Evolutionary conservation across 2,888 invertebrate genomes (phyloP).

Genomic region (Drosophila nr. fundita): DNA sequence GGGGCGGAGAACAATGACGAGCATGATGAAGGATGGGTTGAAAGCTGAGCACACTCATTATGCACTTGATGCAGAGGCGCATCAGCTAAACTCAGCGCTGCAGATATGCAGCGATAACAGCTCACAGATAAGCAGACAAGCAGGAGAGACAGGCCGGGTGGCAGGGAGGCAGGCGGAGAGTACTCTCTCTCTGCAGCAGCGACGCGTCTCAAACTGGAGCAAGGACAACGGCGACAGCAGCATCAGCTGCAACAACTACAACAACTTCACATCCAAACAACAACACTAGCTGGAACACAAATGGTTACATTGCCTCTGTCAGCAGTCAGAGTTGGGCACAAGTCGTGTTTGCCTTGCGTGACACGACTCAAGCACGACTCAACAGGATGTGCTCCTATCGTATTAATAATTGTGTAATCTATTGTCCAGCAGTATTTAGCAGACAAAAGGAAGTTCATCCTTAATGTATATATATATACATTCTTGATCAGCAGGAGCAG

Average conservation of each 20-base stretch:
- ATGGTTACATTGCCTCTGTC: constrained; percentile 30
- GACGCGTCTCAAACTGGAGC: constrained; percentile 64
- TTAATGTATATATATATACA: neutral
- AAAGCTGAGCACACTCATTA: constrained; percentile 60
- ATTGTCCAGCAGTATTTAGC: neutral
- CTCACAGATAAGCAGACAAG: constrained; percentile 55
- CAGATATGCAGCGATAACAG: constrained; percentile 68
- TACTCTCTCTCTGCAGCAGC: constrained; percentile 26
- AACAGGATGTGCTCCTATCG: neutral
- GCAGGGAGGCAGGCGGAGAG: neutral
- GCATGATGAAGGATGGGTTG: constrained; percentile 33
- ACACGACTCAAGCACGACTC: neutral
- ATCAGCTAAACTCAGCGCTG: constrained; percentile 26
- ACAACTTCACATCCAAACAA: constrained; percentile 67
- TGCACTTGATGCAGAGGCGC: constrained; percentile 54
- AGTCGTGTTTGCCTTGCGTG: neutral
- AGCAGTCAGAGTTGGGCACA: constrained; percentile 4
- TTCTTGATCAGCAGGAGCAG: neutral
- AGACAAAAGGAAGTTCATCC: too few relatives aligned
- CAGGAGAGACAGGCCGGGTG: neutral
- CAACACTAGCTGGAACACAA: constrained; percentile 36
- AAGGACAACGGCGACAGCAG: constrained; percentile 61
- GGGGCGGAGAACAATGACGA: neutral
- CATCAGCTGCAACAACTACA: constrained; percentile 27
- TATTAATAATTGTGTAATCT: neutral